These are phyloP conservation scores for Platygyra sinensis DNA, from an alignment of 64 coral and sea anemone genomes.

Conservation along the genomic window DNA sequence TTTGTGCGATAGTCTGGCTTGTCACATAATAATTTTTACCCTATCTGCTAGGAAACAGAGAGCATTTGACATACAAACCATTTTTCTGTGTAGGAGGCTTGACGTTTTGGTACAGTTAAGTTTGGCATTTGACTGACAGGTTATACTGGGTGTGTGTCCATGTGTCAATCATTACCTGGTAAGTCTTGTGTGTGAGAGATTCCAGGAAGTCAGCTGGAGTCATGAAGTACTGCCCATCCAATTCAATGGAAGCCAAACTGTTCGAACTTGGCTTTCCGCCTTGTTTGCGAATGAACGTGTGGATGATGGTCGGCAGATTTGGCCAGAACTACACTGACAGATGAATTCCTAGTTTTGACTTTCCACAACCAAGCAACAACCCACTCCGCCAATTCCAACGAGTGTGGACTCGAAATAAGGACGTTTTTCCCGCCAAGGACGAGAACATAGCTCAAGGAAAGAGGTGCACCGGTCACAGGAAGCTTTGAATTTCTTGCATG, in stretches of 20 bases:
- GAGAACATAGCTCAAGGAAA: constrained; percentile 15
- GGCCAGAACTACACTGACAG: background rate
- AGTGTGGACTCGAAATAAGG: constrained; percentile 12
- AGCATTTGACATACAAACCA: too few species aligned
- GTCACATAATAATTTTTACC: too few species aligned
- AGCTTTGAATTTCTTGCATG: background rate
- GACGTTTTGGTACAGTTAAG: too few species aligned
- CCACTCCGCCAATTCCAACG: constrained; percentile 11
- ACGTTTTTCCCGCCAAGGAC: constrained; percentile 23
- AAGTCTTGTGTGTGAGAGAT: constrained; percentile 67
- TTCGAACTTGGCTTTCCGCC: constrained; percentile 74
- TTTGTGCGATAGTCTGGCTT: too few species aligned
- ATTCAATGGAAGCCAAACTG: constrained; percentile 86
- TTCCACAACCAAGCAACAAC: constrained; percentile 28
- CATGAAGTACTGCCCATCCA: constrained; percentile 80
- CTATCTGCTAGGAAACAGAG: too few species aligned
- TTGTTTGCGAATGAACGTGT: constrained; percentile 48
- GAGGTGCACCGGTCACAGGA: background rate
- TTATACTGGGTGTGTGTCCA: background rate
- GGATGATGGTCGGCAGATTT: constrained; percentile 5
- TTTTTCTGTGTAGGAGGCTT: too few species aligned
- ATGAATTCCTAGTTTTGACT: background rate
- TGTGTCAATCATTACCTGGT: constrained; percentile 61
- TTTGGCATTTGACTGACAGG: too few species aligned
- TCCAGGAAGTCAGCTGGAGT: constrained; percentile 89